These are phyloP conservation scores for Tiliacea aurago DNA, from an alignment of 2,888 invertebrate species.

Conservation along the genomic window DNA sequence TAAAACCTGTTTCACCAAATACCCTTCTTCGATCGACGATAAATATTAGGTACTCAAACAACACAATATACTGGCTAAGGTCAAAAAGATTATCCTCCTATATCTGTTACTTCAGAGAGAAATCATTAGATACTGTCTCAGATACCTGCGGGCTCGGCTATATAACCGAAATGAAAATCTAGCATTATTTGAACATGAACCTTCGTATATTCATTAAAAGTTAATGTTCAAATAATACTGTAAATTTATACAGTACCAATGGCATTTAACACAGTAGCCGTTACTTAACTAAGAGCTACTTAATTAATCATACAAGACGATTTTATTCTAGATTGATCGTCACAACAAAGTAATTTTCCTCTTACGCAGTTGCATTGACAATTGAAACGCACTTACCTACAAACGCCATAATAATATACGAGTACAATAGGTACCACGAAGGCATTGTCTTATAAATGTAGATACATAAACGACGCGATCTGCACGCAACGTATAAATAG, in stretches of 20 bases:
- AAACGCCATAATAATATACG: slow-evolving; percentile 32
- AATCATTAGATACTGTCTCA: background rate
- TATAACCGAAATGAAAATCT: background rate
- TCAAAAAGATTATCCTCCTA: background rate
- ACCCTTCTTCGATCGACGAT: background rate
- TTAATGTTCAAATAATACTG: slow-evolving; percentile 1
- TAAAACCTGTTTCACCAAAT: slow-evolving; percentile 26
- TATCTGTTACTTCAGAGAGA: background rate
- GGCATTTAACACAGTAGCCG: too few species aligned
- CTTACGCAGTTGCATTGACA: slow-evolving; percentile 52
- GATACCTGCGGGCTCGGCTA: too few species aligned
- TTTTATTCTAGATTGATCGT: slow-evolving; percentile 50
- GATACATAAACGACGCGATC: background rate
- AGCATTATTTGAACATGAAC: background rate
- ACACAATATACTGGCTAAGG: background rate
- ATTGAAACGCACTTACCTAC: too few species aligned
- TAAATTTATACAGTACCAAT: background rate
- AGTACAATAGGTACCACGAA: slow-evolving; percentile 29
- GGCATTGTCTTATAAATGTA: slow-evolving; percentile 19
- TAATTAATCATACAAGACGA: slow-evolving; percentile 23
- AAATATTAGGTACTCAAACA: background rate
- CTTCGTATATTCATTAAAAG: too few species aligned
- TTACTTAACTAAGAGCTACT: background rate
- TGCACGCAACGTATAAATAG: background rate
- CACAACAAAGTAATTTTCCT: slow-evolving; percentile 60